These are phyloP conservation scores for Apamea anceps DNA, from an alignment of 2,888 invertebrate species.

Conservation along the genomic window DNA sequence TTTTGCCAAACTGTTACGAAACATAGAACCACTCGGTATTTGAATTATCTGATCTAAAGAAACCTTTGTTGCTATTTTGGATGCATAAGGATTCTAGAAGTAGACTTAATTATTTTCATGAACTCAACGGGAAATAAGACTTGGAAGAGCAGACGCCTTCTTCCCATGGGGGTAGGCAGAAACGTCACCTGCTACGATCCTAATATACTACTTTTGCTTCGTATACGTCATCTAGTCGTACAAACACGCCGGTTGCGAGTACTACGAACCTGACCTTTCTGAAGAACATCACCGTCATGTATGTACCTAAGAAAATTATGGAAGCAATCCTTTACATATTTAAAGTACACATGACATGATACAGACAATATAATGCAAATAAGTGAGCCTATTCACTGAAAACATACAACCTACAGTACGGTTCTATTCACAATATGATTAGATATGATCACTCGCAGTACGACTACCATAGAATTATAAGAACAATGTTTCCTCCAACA, in stretches of 20 bases:
- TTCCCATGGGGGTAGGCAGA: neutral
- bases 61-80: neutral
- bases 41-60: neutral
- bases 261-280: neutral
- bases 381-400: slow-evolving; percentile 27
- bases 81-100: neutral
- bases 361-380: slow-evolving; percentile 30
- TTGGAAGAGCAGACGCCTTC: neutral
- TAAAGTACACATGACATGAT: neutral
- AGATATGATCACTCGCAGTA: slow-evolving; percentile 70
- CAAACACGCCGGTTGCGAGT: neutral
- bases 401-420: slow-evolving; percentile 29
- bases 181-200: neutral
- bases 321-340: neutral
- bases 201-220: neutral
- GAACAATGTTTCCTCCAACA: slow-evolving; percentile 53
- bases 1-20: neutral
- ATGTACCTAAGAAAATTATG: neutral
- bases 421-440: slow-evolving; percentile 73
- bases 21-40: neutral
- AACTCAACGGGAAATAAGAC: neutral
- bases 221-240: neutral
- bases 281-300: neutral
- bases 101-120: neutral
- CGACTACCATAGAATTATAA: slow-evolving; percentile 55